Evolutionary conservation across 2,888 invertebrate genomes (phyloP).

Genomic region (Willowsia nigromaculata): DNA sequence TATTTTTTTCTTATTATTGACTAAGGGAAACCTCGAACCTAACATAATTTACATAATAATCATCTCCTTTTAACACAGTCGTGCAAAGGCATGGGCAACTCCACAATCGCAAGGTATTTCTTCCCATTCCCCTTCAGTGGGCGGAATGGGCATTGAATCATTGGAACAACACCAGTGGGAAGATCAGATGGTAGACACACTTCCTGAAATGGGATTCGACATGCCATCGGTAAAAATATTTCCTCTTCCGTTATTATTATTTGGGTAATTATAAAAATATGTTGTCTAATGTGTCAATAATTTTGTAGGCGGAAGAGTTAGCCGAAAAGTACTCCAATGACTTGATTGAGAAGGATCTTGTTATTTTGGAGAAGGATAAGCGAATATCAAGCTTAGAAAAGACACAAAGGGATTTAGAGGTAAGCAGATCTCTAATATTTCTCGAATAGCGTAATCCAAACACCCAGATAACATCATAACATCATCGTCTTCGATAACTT

Average conservation of each 20-base stretch:
- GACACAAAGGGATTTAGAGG: conserved; percentile 85
- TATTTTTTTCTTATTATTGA: no score
- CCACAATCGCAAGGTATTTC: neutral
- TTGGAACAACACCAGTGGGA: neutral
- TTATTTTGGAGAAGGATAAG: conserved; percentile 85
- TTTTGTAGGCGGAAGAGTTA: conserved; percentile 54
- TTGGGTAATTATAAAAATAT: neutral
- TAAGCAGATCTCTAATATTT: no score
- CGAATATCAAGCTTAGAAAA: conserved; percentile 88
- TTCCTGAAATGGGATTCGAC: conserved; percentile 38
- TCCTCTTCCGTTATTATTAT: no score
- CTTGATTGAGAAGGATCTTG: conserved; percentile 84
- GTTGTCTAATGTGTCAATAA: neutral
- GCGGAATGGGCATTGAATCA: neutral
- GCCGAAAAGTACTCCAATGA: conserved; percentile 76
- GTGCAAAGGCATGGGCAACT: conserved; percentile 51
- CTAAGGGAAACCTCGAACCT: no score
- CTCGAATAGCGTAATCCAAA: no score
- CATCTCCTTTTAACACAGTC: conserved; percentile 28
- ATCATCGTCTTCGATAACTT: no score
- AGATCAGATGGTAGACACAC: neutral
- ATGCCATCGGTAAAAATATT: conserved; percentile 63
- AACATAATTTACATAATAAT: no score
- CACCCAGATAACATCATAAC: no score
- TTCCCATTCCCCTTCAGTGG: neutral